Evolutionary conservation across 2,113 vertebrate species (phyloP), one percentile per base, ranked within the genome.

Genomic region (Gopherus flavomarginatus): DNA sequence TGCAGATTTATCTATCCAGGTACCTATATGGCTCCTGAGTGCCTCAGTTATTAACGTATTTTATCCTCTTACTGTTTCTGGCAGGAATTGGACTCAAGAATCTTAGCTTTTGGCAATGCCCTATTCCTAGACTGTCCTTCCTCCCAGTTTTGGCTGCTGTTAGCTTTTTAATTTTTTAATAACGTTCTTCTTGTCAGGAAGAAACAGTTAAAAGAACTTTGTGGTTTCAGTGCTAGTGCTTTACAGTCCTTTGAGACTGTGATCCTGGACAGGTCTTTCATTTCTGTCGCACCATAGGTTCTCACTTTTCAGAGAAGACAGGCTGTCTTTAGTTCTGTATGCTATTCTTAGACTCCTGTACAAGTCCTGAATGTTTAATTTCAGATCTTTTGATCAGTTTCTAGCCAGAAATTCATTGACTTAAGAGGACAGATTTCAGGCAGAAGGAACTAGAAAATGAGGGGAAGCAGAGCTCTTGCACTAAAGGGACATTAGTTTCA

Each of bases 281-380:
- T 35, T 85, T 89, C 83, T 85, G 29, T 80, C 79, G 49, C 81
- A 27, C 27, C 8, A 4, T n/a, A 53, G 21, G 42, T 29, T 16
- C 52, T 89, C 91, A 50, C 90, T 93, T 82, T 83, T 78, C 79
- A 77, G n/a, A 65, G 44, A 86, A 88, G 91, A 93, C 77, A 94
- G 87, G 57, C 19, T 42, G 88, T n/a, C 4, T 0, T 35, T 89
- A 82, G 47, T 79, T 90, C 47, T 75, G 81, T 47, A 9, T 88
- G 94, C 87, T 95, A 91, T 94, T 94, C 84, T 85, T 93, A 88
- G 47, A 44, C 75, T 97, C 19, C 93, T 82, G 17, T 72, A 85
- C 44, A 84, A 69, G 29, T 22, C 79, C 49, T 90, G 79, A 89
- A 26, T 93, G 83, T 62, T 52, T 54, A 89, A 75, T 62, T 90